Conservation (phyloP, 2,797 vertebrate species). For the Kryptopterus vitreolus region DNA sequence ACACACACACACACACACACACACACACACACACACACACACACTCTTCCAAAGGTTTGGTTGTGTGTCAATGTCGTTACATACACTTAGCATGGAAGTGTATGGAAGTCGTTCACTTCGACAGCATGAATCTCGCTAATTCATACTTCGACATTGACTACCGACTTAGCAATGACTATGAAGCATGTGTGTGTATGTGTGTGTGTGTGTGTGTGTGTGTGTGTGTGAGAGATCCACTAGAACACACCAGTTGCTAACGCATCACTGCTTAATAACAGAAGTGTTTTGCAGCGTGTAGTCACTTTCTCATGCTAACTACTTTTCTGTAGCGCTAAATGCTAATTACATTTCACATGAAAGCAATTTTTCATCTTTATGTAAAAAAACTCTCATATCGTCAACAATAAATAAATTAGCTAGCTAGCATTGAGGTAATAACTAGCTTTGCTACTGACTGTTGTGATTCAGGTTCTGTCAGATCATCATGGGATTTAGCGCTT, state of each 20-base stretch:
- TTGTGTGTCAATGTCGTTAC: conserved; percentile 43
- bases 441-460: no score
- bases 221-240: conserved; percentile 1
- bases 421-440: no score
- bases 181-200: conserved; percentile 26
- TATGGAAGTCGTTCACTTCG: conserved; percentile 44
- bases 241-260: not conserved
- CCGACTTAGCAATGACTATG: conserved; percentile 48
- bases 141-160: conserved; percentile 54
- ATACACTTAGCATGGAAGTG: conserved; percentile 49
- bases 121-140: conserved; percentile 43
- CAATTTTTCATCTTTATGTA: no score
- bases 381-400: no score
- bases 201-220: conserved; percentile 30
- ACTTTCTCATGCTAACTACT: not conserved
- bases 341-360: not conserved
- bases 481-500: not conserved
- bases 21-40: not conserved
- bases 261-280: not conserved
- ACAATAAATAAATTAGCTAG: no score
- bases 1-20: conserved; percentile 19
- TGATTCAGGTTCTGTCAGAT: not conserved
- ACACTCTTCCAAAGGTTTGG: conserved; percentile 18
- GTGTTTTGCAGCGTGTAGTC: not conserved
- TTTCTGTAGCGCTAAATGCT: not conserved